Evolutionary conservation across 2,797 vertebrate species (phyloP).

Genomic region (Notoglanidium macrostoma): DNA sequence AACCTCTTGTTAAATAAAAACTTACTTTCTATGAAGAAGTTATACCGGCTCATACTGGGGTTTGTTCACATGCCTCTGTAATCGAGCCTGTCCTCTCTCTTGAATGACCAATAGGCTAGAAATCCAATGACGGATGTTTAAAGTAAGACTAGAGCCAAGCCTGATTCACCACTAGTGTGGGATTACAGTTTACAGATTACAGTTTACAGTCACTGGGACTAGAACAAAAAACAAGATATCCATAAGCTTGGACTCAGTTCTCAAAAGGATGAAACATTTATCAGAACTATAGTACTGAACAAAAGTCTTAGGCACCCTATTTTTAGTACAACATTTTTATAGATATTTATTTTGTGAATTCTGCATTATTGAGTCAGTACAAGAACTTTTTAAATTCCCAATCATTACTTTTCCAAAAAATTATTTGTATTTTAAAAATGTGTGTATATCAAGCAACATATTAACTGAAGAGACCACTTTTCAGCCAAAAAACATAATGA

Average conservation of each 20-base stretch:
- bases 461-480: too few relatives aligned
- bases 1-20: not conserved
- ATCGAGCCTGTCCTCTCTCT: not conserved
- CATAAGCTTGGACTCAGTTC: not conserved
- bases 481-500: too few relatives aligned
- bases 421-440: too few relatives aligned
- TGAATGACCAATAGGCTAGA: not conserved
- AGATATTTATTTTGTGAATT: too few relatives aligned
- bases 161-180: not conserved
- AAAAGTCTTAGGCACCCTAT: too few relatives aligned
- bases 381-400: too few relatives aligned
- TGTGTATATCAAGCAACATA: too few relatives aligned
- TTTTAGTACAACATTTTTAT: too few relatives aligned
- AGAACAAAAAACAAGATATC: not conserved
- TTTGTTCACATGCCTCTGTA: not conserved
- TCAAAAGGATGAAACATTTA: not conserved
- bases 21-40: not conserved
- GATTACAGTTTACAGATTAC: too few relatives aligned
- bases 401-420: too few relatives aligned
- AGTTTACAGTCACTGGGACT: not conserved
- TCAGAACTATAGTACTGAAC: too few relatives aligned
- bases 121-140: not conserved
- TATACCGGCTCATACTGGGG: not conserved
- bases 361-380: too few relatives aligned
- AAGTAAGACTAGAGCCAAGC: not conserved